Evolutionary conservation across 2,888 invertebrate species (phyloP).

Genomic region (Sphaerophoria taeniata): DNA sequence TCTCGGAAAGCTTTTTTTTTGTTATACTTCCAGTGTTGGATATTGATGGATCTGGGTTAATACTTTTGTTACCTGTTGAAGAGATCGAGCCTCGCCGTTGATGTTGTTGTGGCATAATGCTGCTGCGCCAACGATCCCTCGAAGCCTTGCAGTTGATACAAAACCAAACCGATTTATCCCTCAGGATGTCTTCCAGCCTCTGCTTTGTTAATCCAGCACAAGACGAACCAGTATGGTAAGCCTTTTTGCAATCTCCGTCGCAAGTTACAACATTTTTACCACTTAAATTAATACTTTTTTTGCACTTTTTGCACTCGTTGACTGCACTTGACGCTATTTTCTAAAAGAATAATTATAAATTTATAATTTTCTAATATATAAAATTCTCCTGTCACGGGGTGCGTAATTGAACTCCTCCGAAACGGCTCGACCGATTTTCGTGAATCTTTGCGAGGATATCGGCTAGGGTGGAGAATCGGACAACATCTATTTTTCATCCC

Average conservation of each 20-base stretch:
- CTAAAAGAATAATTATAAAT: no score
- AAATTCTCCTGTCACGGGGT: no score
- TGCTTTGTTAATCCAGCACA: constrained; percentile 17
- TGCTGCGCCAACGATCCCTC: constrained; percentile 11
- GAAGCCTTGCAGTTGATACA: constrained; percentile 15
- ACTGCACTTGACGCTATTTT: constrained; percentile 3
- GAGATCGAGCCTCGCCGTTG: constrained; percentile 6
- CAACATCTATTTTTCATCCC: no score
- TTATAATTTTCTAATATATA: no score
- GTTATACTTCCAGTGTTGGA: background rate
- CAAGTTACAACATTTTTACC: constrained; percentile 3
- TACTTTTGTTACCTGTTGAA: constrained; percentile 9
- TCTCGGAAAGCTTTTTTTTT: background rate
- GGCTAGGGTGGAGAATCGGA: no score
- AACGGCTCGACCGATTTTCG: no score
- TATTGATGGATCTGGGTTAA: background rate
- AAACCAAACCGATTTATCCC: constrained; percentile 5
- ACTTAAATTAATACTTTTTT: constrained; percentile 14
- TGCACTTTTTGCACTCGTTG: background rate
- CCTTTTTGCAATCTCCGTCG: background rate
- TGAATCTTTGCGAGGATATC: no score
- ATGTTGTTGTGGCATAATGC: constrained; percentile 7
- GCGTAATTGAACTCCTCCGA: no score
- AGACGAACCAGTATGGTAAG: constrained; percentile 15
- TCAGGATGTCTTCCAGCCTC: background rate